These are phyloP conservation scores for Microcebus ravelobensis DNA, from an alignment of 2,113 vertebrate genomes.

Conservation along the genomic window DNA sequence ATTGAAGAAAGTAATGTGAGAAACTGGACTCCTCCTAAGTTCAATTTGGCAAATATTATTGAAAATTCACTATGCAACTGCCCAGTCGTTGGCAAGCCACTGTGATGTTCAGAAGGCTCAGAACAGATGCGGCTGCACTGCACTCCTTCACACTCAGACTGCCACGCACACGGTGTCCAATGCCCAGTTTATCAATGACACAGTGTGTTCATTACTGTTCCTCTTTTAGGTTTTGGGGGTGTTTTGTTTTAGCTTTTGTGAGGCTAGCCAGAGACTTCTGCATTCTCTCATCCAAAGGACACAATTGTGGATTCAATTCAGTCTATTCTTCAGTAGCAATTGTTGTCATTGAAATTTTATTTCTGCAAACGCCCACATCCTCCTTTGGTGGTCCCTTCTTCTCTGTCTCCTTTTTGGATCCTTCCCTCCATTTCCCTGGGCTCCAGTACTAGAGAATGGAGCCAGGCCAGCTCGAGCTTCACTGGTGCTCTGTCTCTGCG, in stretches of 20 bases:
- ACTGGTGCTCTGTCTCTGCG: background rate
- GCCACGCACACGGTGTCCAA: background rate
- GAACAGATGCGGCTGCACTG: fast-evolving
- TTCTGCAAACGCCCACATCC: background rate
- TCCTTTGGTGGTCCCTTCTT: background rate
- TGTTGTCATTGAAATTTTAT: background rate
- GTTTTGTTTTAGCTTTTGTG: background rate
- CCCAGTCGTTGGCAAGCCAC: background rate
- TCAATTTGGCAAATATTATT: background rate
- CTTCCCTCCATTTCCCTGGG: background rate
- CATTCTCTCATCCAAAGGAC: background rate
- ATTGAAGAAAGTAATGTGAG: background rate
- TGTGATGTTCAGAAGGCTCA: fast-evolving
- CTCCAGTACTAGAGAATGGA: background rate
- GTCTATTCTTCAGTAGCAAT: background rate
- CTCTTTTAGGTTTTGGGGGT: background rate
- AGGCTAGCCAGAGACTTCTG: background rate
- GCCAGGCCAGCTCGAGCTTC: fast-evolving
- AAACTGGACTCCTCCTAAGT: background rate
- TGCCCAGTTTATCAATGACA: background rate
- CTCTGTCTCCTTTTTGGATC: background rate
- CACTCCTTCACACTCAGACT: background rate
- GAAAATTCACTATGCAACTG: background rate
- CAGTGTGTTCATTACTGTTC: background rate
- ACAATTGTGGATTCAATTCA: background rate